Base-by-base conservation (phyloP, 1,140 invertebrate species). In the Cotesia glomerata region DNA sequence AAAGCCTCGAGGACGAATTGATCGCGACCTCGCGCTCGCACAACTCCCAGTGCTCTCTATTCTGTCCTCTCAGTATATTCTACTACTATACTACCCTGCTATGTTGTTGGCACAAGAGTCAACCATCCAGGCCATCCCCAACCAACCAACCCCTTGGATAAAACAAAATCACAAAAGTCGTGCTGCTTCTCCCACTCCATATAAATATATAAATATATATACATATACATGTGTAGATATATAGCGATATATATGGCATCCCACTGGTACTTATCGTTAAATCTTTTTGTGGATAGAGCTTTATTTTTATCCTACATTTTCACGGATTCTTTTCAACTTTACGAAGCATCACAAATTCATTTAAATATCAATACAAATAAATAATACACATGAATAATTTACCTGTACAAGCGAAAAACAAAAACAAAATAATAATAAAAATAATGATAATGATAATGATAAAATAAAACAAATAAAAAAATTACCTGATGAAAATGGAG, bases 401-500 rank as follows among this genome's bases (percentile, higher is more conserved):
- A 61, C 11, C 26, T 9, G 5, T 32, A 9, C 18, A 13, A 64
- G 14, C n/a, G 13, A 64, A 13, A 26, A 26, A 26, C 26, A 26
- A 65, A 49, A 65, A 18, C 13, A 65, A 14, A 65, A 16, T 49
- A 49, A 65, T n/a, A 54, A n/a, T 11, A 66, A 56, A 63, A 56
- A 69, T 52, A 72, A 49, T 69, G 52, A 54, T 36, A 73, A 67
- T 39, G 9, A 56, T 56, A 56, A n/a, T 16, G 54, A 56, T 16
- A 70, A 51, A 35, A 26, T 69, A 66, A 72, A 67, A 14, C 9
- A 63, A 16, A 67, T 26, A 26, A 16, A 65, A 51, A 73, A 82
- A 82, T 85, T 67, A 86, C 85, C 84, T 68, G 82, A 86, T 64
- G 84, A 85, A 78, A 85, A 85, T 61, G 83, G 84, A 74, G 84